Evolutionary conservation across 2,113 vertebrate genomes (phyloP), one percentile per base, ranked within the genome.

Genomic region (Leptobrachium leishanense): DNA sequence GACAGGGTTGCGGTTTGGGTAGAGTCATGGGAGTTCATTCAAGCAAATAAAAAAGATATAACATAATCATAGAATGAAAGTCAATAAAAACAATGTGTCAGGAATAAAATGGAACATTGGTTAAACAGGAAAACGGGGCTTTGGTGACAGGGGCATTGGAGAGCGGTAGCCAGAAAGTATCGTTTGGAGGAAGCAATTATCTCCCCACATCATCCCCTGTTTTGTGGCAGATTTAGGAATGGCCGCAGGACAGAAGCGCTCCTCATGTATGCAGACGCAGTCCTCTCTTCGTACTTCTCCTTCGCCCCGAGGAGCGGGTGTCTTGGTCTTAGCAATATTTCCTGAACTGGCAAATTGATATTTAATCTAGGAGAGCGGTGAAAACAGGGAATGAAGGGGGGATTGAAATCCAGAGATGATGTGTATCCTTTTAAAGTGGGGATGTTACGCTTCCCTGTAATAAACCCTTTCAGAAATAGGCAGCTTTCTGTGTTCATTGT

Each of bases 401-500:
- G 10, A 4, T 4, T 53, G 59, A n/a, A 40, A 63, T 78, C 7
- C 43, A 15, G 70, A 54, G n/a, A 59, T 79, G 77, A 79, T 79
- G 4, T 57, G 70, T 79, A 69, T 68, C 15, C 43, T 79, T 40
- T 72, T 67, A 20, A 54, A 12, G 55, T 39, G 43, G 76, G 55
- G 68, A 70, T 63, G 76, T 44, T 77, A 50, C 13, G 54, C 70
- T 65, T 54, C 43, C 44, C 77, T 43, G 70, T 68, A 68, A 74
- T 79, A 68, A 79, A 73, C 46, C 62, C 70, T 55, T 68, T 79
- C 63, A 55, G 46, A 57, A 79, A 79, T 67, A 68, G 70, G 62
- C 77, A 53, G 70, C 77, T 59, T 57, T 74, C 20, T 73, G 50
- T 39, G 2, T 64, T 15, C 77, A 79, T 79, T 79, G 77, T 73